Evolutionary conservation across 2,797 vertebrate genomes (phyloP).

Genomic region (Dipus sagitta): DNA sequence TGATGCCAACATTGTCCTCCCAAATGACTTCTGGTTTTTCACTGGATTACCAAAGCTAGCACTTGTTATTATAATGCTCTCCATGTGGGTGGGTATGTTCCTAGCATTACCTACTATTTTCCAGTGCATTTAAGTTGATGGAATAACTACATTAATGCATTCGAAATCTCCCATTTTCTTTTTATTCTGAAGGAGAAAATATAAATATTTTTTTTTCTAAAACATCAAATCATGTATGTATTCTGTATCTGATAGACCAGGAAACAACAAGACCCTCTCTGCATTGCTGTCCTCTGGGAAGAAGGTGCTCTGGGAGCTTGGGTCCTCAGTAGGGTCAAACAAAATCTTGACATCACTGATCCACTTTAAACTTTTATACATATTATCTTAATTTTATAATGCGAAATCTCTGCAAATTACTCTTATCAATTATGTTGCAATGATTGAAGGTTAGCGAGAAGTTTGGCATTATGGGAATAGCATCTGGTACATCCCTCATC

Average conservation of each 20-base stretch:
- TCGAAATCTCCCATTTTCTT: slow-evolving; percentile 40
- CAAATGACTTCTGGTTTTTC: slow-evolving; percentile 17
- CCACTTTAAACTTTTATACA: background rate
- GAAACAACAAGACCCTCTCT: background rate
- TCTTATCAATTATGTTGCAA: background rate
- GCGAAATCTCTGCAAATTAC: slow-evolving; percentile 29
- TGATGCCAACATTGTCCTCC: background rate
- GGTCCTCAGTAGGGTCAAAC: slow-evolving; percentile 11
- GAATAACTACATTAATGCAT: background rate
- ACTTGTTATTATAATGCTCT: slow-evolving; percentile 32
- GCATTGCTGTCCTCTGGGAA: background rate
- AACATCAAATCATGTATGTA: background rate
- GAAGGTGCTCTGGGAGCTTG: background rate
- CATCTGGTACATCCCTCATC: background rate
- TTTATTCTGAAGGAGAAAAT: slow-evolving; percentile 28
- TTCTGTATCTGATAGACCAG: background rate
- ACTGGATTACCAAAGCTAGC: background rate
- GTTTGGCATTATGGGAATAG: background rate
- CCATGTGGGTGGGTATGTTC: background rate
- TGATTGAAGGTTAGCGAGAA: slow-evolving; percentile 31
- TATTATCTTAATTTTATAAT: slow-evolving; percentile 45
- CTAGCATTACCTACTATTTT: background rate
- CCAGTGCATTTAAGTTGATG: background rate
- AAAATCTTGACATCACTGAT: background rate
- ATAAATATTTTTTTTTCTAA: background rate